Base-by-base conservation (phyloP, 2,113 vertebrate genomes). In the Gymnorhina tibicen region DNA sequence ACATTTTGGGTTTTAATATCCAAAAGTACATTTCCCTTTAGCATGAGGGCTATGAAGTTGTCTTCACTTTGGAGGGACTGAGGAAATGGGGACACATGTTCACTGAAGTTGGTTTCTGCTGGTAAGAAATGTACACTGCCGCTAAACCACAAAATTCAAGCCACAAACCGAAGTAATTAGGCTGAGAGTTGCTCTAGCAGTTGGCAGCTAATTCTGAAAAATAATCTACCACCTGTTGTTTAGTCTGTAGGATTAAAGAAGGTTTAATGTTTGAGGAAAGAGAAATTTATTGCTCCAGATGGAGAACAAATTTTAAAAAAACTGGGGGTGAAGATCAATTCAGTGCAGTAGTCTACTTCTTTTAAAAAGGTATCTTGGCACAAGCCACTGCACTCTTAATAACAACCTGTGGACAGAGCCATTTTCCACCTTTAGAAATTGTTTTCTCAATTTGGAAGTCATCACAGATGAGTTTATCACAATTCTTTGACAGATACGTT, bases 191-290 rank as follows among this genome's bases (percentile, higher is more conserved):
- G 30, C 70, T 91, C 69, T 76, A 76, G 86, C 91, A 94, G 73
- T 95, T 96, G 95, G 63, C 42, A 94, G 77, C 58, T 96, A 91
- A 91, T 95, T 95, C 93, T 87, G 69, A 87, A 93, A 93, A 94
- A 92, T 97, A 83, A 97, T 95, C 91, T 92, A 56, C 95, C 97
- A 95, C 95, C 92, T 96, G 94, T 96, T 96, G 70, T 95, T 95
- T 94, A 91, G 91, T 87, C 89, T 89, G 81, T 85, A 83, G 77
- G 81, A 95, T 97, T 91, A 85, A 93, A 85, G 62, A 46, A 89
- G 50, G 83, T 91, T 95, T 94, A 81, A 47, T 69, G 24, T 89
- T 85, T 85, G 84, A 95, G 44, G 77, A 55, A 87, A 89, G 67
- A 92, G 27, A 73, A 91, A 85, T 82, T 55, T 73, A 89, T 91